Evolutionary conservation across 1,140 invertebrate genomes (phyloP), one percentile per base, ranked within the genome.

Genomic region (Polypedilum pembai): DNA sequence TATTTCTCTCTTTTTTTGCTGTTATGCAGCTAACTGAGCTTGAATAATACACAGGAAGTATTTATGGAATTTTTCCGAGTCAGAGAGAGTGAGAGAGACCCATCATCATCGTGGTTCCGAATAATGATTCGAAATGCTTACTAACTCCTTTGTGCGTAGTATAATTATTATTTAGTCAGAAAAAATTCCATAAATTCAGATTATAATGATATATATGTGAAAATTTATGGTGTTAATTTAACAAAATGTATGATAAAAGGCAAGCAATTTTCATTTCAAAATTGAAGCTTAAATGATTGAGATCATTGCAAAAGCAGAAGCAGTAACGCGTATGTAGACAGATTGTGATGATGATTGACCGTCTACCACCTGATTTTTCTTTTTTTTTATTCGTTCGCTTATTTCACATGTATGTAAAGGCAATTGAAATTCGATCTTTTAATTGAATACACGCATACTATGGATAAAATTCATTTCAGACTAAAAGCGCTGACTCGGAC

Each of bases 11-110:
- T 56, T 56, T 45, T 56, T 56, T 56, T n/a, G 45, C 45, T 33
- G 24, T 12, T 56, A 56, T 56, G 15, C 45, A 56, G 45, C 45
- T 56, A 56, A 21, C 20, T 21, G 65, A 69, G 8, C 20, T 69
- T 69, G 65, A 69, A 69, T 69, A 69, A 69, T 69, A 69, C 17
- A 69, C 65, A 69, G 65, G 65, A 69, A 69, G 65, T 69, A 69
- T 69, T 69, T 69, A 56, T 56, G 45, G 45, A 56, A 56, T 56
- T 56, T 56, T 56, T 56, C n/a, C 41, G n/a, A 56, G 12, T n/a
- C n/a, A n/a, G n/a, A 56, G n/a, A 56, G n/a, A 56, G n/a, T 15
- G n/a, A 56, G 15, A 56, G 45, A 56, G 12, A 3, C 45, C 45
- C 45, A 56, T 56, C 45, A 56, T 56, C 45, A 56, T 56, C 45